phyloP scores from a whole-genome alignment of 2,113 vertebrate genomes.

The Struthidea cinerea region DNA sequence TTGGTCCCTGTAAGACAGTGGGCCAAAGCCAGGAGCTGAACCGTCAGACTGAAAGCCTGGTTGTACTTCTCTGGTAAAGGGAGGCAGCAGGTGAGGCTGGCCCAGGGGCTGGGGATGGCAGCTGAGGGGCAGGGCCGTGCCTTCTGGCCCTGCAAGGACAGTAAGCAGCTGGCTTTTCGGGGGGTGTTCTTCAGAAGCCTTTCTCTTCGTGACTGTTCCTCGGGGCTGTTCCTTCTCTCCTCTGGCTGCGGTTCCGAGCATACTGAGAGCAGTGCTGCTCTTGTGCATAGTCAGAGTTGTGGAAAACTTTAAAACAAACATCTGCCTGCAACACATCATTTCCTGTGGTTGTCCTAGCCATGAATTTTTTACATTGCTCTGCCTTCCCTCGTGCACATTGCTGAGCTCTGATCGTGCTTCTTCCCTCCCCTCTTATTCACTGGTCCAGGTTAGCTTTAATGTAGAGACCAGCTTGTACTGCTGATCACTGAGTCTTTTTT shows the following conservation, averaged over 20 bases:
- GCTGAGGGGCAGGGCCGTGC: fast-evolving
- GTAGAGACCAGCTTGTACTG: neutral
- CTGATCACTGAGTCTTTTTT: neutral
- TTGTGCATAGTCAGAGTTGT: neutral
- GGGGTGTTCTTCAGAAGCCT: neutral
- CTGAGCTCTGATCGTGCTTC: neutral
- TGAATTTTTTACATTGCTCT: neutral
- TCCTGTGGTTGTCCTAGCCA: neutral
- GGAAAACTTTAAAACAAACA: neutral
- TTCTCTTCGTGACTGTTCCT: neutral
- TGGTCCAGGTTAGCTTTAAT: neutral
- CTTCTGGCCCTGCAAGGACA: neutral
- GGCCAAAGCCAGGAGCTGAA: neutral
- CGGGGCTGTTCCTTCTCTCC: neutral
- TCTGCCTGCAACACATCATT: neutral
- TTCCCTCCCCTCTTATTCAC: neutral
- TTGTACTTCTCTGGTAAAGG: neutral
- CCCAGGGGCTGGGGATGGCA: neutral
- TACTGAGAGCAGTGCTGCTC: neutral
- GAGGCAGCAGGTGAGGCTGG: neutral
- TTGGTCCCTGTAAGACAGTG: neutral
- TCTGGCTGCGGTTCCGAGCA: neutral
- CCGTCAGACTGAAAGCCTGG: neutral
- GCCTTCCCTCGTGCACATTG: neutral
- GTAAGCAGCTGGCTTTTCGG: neutral